Conservation (phyloP, 1,140 invertebrate species). For the Platyura marginata region DNA sequence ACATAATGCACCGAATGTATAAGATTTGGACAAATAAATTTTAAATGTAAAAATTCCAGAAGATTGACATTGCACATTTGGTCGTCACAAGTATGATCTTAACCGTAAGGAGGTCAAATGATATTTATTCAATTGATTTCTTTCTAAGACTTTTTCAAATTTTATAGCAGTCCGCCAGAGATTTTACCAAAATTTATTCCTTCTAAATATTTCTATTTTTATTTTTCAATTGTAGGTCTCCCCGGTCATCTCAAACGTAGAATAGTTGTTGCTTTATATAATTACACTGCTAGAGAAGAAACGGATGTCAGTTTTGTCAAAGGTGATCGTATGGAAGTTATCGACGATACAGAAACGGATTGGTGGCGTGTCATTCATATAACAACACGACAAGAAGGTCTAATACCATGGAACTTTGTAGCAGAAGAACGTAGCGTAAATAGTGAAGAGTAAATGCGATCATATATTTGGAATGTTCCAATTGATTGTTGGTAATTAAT, state of each 20-base stretch:
- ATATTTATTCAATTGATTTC: too few species aligned
- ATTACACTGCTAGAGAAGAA: constrained; percentile 75
- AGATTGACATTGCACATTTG: too few species aligned
- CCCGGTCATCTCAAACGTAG: constrained; percentile 27
- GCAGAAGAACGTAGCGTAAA: constrained; percentile 83
- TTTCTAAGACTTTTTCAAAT: too few species aligned
- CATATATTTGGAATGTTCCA: not conserved
- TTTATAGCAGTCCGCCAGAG: too few species aligned
- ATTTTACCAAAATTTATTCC: too few species aligned
- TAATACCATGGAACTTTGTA: constrained; percentile 88
- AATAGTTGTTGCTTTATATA: constrained; percentile 78
- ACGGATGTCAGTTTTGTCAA: constrained; percentile 84
- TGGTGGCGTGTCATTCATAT: constrained; percentile 90
- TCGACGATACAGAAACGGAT: constrained; percentile 76
- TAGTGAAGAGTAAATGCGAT: constrained; percentile 80
- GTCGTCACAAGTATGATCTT: too few species aligned
- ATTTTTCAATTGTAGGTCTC: constrained; percentile 12
- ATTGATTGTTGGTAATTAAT: not conserved
- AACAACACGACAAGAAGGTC: constrained; percentile 61
- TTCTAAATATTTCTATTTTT: too few species aligned
- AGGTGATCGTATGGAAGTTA: constrained; percentile 76
- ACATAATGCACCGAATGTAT: too few species aligned
- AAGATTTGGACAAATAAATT: too few species aligned
- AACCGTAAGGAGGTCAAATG: too few species aligned
- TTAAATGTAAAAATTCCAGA: too few species aligned